Evolutionary conservation across 2,888 invertebrate species (phyloP).

Genomic region (Terebella lapidaria): DNA sequence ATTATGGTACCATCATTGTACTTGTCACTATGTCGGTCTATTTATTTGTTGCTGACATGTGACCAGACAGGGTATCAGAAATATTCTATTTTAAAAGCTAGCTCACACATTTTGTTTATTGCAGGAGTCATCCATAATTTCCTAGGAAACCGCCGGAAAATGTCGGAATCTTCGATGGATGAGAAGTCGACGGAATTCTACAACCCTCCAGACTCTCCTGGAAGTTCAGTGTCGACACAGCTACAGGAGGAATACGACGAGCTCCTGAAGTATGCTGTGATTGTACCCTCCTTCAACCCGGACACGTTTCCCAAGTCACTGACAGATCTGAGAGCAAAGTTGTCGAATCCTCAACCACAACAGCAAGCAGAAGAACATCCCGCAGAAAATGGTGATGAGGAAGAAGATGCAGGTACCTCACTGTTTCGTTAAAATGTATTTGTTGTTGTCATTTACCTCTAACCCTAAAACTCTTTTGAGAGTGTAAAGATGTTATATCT

Average conservation of each 20-base stretch:
- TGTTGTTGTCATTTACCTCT: too few relatives aligned
- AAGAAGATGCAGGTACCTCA: neutral
- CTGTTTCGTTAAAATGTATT: neutral
- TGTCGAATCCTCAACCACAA: neutral
- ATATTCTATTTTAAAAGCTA: too few relatives aligned
- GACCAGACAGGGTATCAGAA: too few relatives aligned
- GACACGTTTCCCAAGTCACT: conserved; percentile 28
- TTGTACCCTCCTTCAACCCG: conserved; percentile 38
- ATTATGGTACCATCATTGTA: too few relatives aligned
- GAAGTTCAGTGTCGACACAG: conserved; percentile 44
- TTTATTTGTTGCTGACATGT: too few relatives aligned
- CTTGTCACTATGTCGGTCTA: too few relatives aligned
- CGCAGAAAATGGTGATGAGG: conserved; percentile 2
- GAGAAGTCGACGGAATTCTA: conserved; percentile 27
- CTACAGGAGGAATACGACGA: conserved; percentile 50
- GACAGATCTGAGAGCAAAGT: conserved; percentile 25
- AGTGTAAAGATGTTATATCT: too few relatives aligned
- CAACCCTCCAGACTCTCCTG: conserved; percentile 43
- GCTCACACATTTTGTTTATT: too few relatives aligned
- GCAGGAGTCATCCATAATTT: too few relatives aligned
- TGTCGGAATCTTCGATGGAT: neutral
- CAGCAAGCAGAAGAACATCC: neutral
- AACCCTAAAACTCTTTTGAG: too few relatives aligned
- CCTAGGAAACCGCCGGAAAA: too few relatives aligned
- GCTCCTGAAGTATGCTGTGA: conserved; percentile 46